Percentiles rank a stretch among this genome's conserved stretches.
Evolutionary conservation across 2,113 vertebrate species (phyloP).

Genomic region (Hippocampus guttulatus): DNA sequence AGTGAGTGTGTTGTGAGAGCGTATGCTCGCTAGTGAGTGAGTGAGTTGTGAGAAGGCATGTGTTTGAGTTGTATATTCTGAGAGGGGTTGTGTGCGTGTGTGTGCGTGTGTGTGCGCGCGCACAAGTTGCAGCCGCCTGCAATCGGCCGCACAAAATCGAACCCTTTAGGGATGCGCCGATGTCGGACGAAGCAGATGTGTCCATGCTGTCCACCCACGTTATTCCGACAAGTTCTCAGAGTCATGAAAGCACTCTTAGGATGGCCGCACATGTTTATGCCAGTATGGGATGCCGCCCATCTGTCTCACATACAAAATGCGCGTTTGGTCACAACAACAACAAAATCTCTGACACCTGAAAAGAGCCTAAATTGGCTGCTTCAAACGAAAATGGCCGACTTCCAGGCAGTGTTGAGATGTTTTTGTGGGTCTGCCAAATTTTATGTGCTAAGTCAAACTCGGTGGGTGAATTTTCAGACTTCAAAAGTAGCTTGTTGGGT

Average conservation of each 20-base stretch:
- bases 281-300: no score
- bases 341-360: neutral
- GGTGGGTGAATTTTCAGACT: no score
- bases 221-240: neutral
- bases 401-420: neutral
- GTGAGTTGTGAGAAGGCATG: neutral
- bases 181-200: neutral
- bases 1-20: neutral
- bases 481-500: neutral
- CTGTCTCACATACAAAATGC: no score
- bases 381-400: neutral
- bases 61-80: no score
- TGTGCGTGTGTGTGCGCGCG: neutral
- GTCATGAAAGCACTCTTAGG: neutral
- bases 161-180: neutral
- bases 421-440: neutral
- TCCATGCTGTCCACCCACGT: neutral
- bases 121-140: neutral
- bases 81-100: neutral
- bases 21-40: neutral
- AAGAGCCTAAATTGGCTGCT: neutral
- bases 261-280: neutral
- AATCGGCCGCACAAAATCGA: neutral
- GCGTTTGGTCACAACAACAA: no score
- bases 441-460: no score